Percentiles rank a stretch among this genome's conserved stretches.
Evolutionary conservation across 2,113 vertebrate species (phyloP).

Genomic region (Dendrocopos noguchii): DNA sequence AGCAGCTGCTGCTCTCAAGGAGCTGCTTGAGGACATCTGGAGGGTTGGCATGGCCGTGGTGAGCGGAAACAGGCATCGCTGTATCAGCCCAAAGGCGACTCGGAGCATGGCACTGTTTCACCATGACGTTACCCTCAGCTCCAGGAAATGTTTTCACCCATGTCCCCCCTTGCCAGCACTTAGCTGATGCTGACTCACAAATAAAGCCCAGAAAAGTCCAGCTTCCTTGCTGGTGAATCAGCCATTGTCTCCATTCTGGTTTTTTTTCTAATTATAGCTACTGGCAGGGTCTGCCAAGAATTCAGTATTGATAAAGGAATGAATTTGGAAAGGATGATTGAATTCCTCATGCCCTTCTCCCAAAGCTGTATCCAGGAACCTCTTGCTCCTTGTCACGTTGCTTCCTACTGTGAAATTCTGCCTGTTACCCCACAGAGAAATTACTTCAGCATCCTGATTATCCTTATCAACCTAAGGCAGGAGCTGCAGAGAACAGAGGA

Average conservation of each 20-base stretch:
- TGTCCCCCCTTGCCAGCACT: neutral
- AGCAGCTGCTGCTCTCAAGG: slow-evolving; percentile 50
- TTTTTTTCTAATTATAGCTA: slow-evolving; percentile 28
- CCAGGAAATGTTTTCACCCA: slow-evolving; percentile 56
- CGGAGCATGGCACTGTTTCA: neutral
- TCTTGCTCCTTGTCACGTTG: neutral
- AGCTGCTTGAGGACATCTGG: slow-evolving; percentile 50
- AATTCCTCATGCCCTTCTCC: slow-evolving; percentile 47
- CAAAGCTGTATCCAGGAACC: slow-evolving; percentile 19
- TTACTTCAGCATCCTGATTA: neutral
- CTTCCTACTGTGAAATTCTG: slow-evolving; percentile 7
- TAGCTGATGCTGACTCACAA: slow-evolving; percentile 65
- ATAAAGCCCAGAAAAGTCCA: slow-evolving; percentile 38
- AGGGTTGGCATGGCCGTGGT: neutral
- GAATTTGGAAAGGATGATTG: slow-evolving; percentile 53
- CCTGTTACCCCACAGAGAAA: neutral
- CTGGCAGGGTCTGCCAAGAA: slow-evolving; percentile 11
- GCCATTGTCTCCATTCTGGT: slow-evolving; percentile 41
- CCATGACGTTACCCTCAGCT: neutral
- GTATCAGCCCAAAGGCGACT: neutral
- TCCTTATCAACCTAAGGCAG: neutral
- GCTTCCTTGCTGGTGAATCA: slow-evolving; percentile 62
- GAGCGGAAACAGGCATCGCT: neutral
- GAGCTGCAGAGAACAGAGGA: neutral
- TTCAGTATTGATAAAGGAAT: slow-evolving; percentile 47